Evolutionary conservation across 2,113 vertebrate genomes (phyloP).

Genomic region (Mormoops blainvillei): DNA sequence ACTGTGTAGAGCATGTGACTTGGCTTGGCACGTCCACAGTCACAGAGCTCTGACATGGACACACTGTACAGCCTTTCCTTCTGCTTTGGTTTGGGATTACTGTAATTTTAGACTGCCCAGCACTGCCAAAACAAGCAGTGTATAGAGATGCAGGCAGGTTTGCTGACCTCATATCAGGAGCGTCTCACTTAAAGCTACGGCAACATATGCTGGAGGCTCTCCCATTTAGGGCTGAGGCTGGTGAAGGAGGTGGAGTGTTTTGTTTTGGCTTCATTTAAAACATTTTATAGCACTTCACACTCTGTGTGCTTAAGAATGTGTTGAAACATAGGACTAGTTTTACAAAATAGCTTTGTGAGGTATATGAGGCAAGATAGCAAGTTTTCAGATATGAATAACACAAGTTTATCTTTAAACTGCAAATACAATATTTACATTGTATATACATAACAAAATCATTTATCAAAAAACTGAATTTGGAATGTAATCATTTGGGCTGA

Average conservation of each 20-base stretch:
- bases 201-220: constrained; percentile 26
- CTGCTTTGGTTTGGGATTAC: background rate
- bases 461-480: constrained; percentile 31
- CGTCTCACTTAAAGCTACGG: constrained; percentile 44
- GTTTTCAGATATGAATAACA: constrained; percentile 33
- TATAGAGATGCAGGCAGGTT: constrained; percentile 27
- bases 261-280: constrained; percentile 24
- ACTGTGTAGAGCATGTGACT: background rate
- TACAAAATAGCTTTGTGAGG: background rate
- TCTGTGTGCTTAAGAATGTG: constrained; percentile 20
- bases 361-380: constrained; percentile 28
- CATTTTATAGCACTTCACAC: background rate
- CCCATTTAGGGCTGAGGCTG: background rate
- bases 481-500: constrained; percentile 14
- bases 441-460: background rate
- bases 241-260: background rate
- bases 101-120: constrained; percentile 75
- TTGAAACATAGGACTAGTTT: constrained; percentile 5
- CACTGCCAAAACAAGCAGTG: constrained; percentile 67
- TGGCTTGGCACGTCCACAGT: rapidly evolving
- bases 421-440: constrained; percentile 49
- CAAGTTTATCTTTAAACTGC: constrained; percentile 45
- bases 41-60: background rate
- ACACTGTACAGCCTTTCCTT: constrained; percentile 21
- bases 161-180: constrained; percentile 60